Percentiles rank a stretch among this genome's conserved stretches.
Conservation (phyloP, 2,888 invertebrate genomes). For the Tipula lateralis region DNA sequence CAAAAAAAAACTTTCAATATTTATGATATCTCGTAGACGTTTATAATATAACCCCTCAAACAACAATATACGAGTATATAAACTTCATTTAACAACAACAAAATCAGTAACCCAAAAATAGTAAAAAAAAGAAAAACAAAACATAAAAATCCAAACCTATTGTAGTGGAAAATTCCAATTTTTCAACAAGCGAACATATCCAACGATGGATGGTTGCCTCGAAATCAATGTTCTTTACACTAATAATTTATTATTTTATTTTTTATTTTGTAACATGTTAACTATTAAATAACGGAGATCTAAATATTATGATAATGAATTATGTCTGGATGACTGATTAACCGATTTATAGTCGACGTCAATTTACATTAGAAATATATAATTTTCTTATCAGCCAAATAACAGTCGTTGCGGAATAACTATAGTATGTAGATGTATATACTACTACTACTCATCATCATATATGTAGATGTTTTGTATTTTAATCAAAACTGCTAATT, state of each 20-base stretch:
- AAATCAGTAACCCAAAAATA: conserved; percentile 19
- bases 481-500: not conserved
- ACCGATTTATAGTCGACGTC: conserved; percentile 5
- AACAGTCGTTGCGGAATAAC: not conserved
- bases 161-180: conserved; percentile 11
- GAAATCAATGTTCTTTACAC: not conserved
- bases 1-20: not conserved
- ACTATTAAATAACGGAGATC: conserved; percentile 24
- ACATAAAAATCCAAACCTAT: not conserved
- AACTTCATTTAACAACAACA: not conserved
- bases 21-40: conserved; percentile 8
- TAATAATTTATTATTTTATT: not conserved
- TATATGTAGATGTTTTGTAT: not conserved
- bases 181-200: not conserved
- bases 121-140: not conserved
- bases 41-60: not conserved
- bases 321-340: conserved; percentile 24
- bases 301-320: conserved; percentile 24
- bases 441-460: not conserved
- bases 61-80: not conserved
- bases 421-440: not conserved
- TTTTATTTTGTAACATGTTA: not conserved
- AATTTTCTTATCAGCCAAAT: not conserved
- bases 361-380: not conserved
- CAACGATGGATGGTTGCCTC: not conserved